phyloP scores from a whole-genome alignment of 2,888 invertebrate genomes.

The Eupithecia tripunctaria region DNA sequence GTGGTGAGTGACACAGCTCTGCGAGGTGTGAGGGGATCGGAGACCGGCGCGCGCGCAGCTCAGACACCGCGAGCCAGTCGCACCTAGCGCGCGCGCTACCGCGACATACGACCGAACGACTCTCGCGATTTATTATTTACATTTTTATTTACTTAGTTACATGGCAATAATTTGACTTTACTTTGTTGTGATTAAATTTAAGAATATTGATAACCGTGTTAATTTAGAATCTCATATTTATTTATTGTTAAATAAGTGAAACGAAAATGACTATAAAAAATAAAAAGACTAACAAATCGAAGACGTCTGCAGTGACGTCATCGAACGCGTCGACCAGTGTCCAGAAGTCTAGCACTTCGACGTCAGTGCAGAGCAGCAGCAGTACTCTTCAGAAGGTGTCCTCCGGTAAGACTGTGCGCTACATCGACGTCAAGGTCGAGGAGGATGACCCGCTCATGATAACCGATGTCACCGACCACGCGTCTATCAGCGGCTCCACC shows the following conservation, averaged over 20 bases:
- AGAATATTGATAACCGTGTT: slow-evolving; percentile 67
- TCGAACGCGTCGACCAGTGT: slow-evolving; percentile 78
- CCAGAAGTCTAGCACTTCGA: slow-evolving; percentile 75
- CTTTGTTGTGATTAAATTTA: slow-evolving; percentile 61
- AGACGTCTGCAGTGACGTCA: slow-evolving; percentile 72
- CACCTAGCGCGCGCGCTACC: slow-evolving; percentile 75
- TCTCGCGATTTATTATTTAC: slow-evolving; percentile 70
- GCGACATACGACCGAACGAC: slow-evolving; percentile 80
- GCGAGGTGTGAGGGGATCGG: slow-evolving; percentile 41
- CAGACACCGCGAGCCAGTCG: slow-evolving; percentile 80
- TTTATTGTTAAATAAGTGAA: slow-evolving; percentile 57
- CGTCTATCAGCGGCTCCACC: slow-evolving; percentile 78
- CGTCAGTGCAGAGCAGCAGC: slow-evolving; percentile 73
- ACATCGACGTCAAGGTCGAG: slow-evolving; percentile 83
- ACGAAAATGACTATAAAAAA: slow-evolving; percentile 84
- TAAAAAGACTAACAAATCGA: slow-evolving; percentile 82
- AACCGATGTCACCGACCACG: slow-evolving; percentile 79
- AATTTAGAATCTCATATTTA: slow-evolving; percentile 70
- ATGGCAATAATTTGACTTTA: slow-evolving; percentile 75
- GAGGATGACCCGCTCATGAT: slow-evolving; percentile 83
- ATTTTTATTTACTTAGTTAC: slow-evolving; percentile 54
- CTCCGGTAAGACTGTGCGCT: slow-evolving; percentile 80
- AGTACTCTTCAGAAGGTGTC: slow-evolving; percentile 76
- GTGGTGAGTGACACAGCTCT: slow-evolving; percentile 39
- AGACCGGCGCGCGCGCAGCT: slow-evolving; percentile 53